Base-by-base conservation (phyloP, 2,888 invertebrate genomes). In the Tillus elongatus region DNA sequence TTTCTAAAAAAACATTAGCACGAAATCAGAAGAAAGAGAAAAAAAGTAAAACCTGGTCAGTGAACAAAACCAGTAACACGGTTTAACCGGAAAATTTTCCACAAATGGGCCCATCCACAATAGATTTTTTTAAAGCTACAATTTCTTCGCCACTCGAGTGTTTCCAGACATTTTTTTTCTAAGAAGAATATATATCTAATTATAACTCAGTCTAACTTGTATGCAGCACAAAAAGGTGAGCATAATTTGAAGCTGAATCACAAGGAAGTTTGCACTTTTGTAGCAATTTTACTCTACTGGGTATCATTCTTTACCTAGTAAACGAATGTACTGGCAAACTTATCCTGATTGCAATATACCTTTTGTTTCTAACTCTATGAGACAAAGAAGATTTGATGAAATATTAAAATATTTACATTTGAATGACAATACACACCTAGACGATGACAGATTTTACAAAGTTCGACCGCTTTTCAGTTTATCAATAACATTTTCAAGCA, bases 311-410 rank as follows among this genome's bases (percentile, higher is more conserved):
- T 19, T 19, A n/a, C 24, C 24, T n/a, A 19, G 6, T 19, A 19
- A 19, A n/a, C 24, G 24, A 19, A 19, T 19, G 24, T 19, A 19
- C 24, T 19, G 24, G 24, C 24, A 19, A 19, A 19, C 24, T 6
- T 6, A 19, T 19, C 24, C 24, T 8, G 24, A 19, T n/a, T 19
- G 24, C 24, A 19, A 19, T 8, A n/a, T 19, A 8, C 6, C 24
- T 19, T 19, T 19, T 19, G 24, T 19, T n/a, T 19, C 24, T 8
- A n/a, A 19, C 6, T 6, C 24, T 8, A 19, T 19, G 24, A 6
- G 24, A 8, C 6, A n/a, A 19, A 6, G 24, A 6, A 19, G 24
- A n/a, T 19, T 19, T 19, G 6, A 19, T n/a, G 6, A 19, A 19
- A 19, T 8, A 8, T n/a, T 19, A 19, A 6, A 19, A 8, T 19